phyloP scores from a whole-genome alignment of 2,113 vertebrate genomes.

The Turnix velox region DNA sequence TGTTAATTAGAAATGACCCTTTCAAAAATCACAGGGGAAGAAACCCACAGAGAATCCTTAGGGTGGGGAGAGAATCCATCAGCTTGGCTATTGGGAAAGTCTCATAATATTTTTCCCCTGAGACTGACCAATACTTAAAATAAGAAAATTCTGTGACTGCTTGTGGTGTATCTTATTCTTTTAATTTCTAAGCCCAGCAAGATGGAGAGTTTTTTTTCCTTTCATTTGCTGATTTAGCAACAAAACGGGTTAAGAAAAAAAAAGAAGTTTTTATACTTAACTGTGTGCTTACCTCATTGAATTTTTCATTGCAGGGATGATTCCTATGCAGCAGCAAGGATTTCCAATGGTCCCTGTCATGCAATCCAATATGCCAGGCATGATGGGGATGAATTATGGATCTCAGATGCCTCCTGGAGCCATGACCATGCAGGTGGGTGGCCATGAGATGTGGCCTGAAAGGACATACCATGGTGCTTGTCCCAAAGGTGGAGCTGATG shows the following conservation, averaged over 20 bases:
- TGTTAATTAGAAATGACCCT: conserved; percentile 14
- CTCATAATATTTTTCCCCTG: background rate
- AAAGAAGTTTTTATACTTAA: background rate
- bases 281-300: background rate
- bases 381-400: conserved; percentile 96
- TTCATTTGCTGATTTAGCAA: background rate
- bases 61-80: background rate
- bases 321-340: conserved; percentile 87
- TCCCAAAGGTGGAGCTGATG: background rate
- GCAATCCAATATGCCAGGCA: conserved; percentile 92
- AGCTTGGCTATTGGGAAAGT: background rate
- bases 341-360: conserved; percentile 93
- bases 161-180: background rate
- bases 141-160: background rate
- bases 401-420: conserved; percentile 88
- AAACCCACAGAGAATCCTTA: background rate
- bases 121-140: background rate
- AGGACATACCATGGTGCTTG: background rate
- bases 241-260: background rate
- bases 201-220: background rate
- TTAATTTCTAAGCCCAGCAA: background rate
- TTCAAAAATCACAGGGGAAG: background rate
- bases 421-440: conserved; percentile 89
- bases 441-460: background rate
- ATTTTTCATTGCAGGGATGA: conserved; percentile 78